Percentiles rank a stretch among this genome's conserved stretches.
Evolutionary conservation across 1,140 invertebrate genomes (phyloP).

Genomic region (Sminthurinus signatus): DNA sequence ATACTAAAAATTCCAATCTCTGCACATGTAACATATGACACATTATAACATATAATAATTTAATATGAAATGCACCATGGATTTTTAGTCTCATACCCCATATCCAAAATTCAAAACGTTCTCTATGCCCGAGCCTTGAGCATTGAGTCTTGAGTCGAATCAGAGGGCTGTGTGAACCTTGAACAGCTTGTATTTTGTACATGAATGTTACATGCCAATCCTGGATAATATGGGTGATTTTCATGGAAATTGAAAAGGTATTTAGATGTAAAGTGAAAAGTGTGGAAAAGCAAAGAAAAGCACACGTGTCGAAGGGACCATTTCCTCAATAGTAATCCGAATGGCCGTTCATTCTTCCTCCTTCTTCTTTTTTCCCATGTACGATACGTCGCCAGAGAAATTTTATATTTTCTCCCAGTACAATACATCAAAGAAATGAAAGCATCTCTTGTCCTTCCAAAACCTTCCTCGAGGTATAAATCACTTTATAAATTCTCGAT

Average conservation of each 20-base stretch:
- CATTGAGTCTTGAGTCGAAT: no score
- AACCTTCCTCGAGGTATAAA: conserved; percentile 29
- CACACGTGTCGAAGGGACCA: neutral
- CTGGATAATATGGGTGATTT: neutral
- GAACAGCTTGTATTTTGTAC: no score
- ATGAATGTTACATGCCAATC: no score
- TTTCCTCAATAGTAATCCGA: neutral
- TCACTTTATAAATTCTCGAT: conserved; percentile 41
- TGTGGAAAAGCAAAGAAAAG: no score
- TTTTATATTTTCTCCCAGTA: conserved; percentile 14
- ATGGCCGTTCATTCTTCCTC: conserved; percentile 1
- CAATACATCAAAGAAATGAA: conserved; percentile 17
- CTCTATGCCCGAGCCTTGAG: no score
- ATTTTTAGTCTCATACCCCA: no score
- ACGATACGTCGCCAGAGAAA: neutral
- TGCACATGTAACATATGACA: no score
- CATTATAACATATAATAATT: no score
- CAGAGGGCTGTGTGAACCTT: no score
- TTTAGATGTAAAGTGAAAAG: conserved; percentile 13
- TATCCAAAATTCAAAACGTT: no score
- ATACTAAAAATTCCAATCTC: no score
- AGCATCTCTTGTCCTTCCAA: conserved; percentile 16
- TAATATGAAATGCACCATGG: no score
- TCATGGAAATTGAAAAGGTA: conserved; percentile 10
- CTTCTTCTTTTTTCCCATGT: neutral